phyloP scores from a whole-genome alignment of 2,888 invertebrate species.

The Synanthedon tipuliformis region DNA sequence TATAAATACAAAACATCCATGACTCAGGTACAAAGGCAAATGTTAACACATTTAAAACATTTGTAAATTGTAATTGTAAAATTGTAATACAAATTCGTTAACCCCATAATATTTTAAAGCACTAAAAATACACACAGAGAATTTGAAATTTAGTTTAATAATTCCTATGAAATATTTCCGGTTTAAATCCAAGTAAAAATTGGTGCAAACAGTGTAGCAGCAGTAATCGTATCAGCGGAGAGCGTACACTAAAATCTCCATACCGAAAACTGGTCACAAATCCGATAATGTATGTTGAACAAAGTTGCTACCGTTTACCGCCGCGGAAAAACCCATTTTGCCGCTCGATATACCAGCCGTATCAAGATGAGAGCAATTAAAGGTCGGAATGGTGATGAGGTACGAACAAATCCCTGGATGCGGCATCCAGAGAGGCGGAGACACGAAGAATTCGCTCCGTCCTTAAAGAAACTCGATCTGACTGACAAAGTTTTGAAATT shows the following conservation, averaged over 20 bases:
- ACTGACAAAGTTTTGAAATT: too few relatives aligned
- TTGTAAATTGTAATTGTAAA: too few relatives aligned
- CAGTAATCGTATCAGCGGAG: neutral
- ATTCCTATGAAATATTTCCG: too few relatives aligned
- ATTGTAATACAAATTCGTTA: too few relatives aligned
- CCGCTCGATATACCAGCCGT: constrained; percentile 68
- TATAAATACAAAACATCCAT: too few relatives aligned
- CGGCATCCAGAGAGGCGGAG: constrained; percentile 4
- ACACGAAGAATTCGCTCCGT: too few relatives aligned
- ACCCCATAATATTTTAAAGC: too few relatives aligned
- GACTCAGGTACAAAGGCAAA: too few relatives aligned
- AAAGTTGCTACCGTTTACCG: constrained; percentile 59
- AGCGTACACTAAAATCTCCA: neutral
- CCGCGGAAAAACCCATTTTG: constrained; percentile 66
- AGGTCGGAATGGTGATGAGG: constrained; percentile 32
- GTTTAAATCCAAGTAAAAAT: neutral
- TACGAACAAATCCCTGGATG: constrained; percentile 4
- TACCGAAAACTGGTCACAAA: constrained; percentile 32
- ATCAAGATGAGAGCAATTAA: constrained; percentile 70
- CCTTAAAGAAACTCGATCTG: too few relatives aligned
- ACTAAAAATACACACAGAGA: too few relatives aligned
- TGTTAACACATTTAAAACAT: too few relatives aligned
- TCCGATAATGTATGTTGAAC: constrained; percentile 59
- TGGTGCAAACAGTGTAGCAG: neutral
- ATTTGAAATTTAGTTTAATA: too few relatives aligned